Percentiles rank a stretch among this genome's conserved stretches.
phyloP scores from a whole-genome alignment of 2,888 invertebrate species.

The Idaea straminata region DNA sequence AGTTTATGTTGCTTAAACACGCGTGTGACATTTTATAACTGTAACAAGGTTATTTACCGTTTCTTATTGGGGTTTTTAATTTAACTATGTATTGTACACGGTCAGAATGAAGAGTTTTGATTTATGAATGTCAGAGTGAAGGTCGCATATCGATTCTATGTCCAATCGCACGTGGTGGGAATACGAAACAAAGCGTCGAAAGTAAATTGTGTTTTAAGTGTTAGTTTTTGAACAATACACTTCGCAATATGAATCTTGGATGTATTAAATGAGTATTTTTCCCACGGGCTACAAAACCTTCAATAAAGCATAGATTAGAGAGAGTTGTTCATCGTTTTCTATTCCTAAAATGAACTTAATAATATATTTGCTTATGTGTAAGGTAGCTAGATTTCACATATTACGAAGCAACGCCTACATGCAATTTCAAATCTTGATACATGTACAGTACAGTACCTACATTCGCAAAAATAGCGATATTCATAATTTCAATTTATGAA shows the following conservation, averaged over 20 bases:
- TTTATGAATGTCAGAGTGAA: slow-evolving; percentile 60
- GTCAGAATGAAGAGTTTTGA: slow-evolving; percentile 51
- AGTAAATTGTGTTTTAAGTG: slow-evolving; percentile 11
- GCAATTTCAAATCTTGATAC: not conserved
- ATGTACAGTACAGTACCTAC: not conserved
- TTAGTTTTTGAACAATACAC: slow-evolving; percentile 4
- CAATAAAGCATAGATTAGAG: not conserved
- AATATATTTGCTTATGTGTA: not conserved
- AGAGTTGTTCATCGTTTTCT: not conserved
- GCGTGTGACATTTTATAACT: slow-evolving; percentile 74
- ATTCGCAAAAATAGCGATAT: too few relatives aligned
- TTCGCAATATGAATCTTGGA: not conserved
- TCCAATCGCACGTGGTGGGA: slow-evolving; percentile 34
- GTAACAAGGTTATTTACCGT: slow-evolving; percentile 72
- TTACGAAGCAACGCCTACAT: not conserved
- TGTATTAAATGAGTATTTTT: not conserved
- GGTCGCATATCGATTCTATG: slow-evolving; percentile 46
- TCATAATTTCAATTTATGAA: too few relatives aligned
- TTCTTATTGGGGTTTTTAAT: slow-evolving; percentile 56
- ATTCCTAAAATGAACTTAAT: not conserved
- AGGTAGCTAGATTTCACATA: not conserved
- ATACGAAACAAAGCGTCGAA: slow-evolving; percentile 26
- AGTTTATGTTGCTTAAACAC: slow-evolving; percentile 60
- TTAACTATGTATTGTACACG: slow-evolving; percentile 45
- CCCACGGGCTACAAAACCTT: not conserved